Evolutionary conservation across 2,113 vertebrate genomes (phyloP).

Genomic region (Prochilodus magdalenae): DNA sequence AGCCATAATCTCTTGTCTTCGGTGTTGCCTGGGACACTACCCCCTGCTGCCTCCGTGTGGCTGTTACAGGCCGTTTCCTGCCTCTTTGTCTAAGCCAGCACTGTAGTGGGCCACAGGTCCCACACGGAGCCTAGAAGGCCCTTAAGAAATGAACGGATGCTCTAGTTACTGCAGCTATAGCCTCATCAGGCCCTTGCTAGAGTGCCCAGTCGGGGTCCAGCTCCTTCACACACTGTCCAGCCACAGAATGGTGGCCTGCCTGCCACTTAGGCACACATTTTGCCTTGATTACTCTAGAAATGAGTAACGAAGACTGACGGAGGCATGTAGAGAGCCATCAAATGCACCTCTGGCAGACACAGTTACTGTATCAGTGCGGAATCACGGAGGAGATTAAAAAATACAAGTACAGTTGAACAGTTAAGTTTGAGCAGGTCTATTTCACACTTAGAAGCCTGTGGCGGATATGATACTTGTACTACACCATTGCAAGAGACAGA

Average conservation of each 20-base stretch:
- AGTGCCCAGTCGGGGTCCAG: not conserved
- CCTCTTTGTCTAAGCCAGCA: slow-evolving; percentile 6
- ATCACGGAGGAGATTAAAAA: not conserved
- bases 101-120: not conserved
- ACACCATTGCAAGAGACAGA: not conserved
- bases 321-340: slow-evolving; percentile 3
- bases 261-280: slow-evolving; percentile 3
- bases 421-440: not conserved
- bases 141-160: not conserved
- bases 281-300: slow-evolving; percentile 28
- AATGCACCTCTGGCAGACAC: not conserved
- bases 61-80: slow-evolving; percentile 12
- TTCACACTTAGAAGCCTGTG: not conserved
- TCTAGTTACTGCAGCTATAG: slow-evolving; percentile 23
- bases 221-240: not conserved
- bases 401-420: slow-evolving; percentile 1
- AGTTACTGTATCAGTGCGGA: not conserved
- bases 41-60: slow-evolving; percentile 15
- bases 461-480: not conserved
- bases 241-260: not conserved
- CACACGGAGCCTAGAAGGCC: not conserved
- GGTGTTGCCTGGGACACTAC: slow-evolving; percentile 14
- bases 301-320: not conserved
- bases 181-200: slow-evolving; percentile 1
- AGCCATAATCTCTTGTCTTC: slow-evolving; percentile 44